phyloP scores from a whole-genome alignment of 2,113 vertebrate genomes.

The Rutilus rutilus region DNA sequence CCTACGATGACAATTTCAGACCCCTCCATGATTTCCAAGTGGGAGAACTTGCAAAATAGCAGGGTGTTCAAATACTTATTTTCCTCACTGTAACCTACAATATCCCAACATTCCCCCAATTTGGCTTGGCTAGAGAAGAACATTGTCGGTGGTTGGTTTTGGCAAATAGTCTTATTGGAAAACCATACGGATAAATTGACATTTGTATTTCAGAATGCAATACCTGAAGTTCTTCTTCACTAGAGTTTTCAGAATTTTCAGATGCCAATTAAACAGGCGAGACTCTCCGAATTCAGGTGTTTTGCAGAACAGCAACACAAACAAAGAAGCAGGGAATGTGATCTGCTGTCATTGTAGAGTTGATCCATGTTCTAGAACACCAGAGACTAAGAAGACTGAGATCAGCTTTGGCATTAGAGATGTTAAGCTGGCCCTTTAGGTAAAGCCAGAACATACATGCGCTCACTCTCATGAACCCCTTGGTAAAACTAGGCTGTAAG shows the following conservation, averaged over 20 bases:
- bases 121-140: not conserved
- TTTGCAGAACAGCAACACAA: not conserved
- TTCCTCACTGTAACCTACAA: too few species aligned
- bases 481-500: conserved; percentile 2
- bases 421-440: conserved; percentile 28
- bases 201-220: not conserved
- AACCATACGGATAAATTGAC: too few species aligned
- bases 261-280: not conserved
- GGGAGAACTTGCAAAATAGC: too few species aligned
- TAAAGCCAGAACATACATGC: conserved; percentile 38
- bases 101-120: not conserved
- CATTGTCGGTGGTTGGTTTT: not conserved
- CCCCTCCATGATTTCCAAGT: too few species aligned
- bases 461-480: conserved; percentile 1
- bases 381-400: conserved; percentile 19
- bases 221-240: not conserved
- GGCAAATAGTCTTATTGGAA: not conserved
- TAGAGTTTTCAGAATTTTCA: not conserved
- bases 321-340: not conserved
- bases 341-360: not conserved
- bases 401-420: conserved; percentile 30
- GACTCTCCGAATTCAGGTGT: not conserved
- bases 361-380: not conserved
- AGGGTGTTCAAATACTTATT: too few species aligned
- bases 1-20: too few species aligned